phyloP scores from a whole-genome alignment of 2,888 invertebrate genomes.

The Osedax fenrisi region DNA sequence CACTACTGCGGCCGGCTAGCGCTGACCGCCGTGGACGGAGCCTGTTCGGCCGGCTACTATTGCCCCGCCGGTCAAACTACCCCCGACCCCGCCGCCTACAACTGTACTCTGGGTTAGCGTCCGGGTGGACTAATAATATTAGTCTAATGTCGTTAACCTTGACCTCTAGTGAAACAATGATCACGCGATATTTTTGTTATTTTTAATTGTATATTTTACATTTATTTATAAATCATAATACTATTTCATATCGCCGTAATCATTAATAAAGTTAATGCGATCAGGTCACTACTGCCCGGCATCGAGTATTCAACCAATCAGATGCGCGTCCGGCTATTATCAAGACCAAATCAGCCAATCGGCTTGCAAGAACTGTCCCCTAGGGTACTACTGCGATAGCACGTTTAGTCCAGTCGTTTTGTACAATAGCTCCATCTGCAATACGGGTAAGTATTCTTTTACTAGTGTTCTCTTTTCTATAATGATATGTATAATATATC shows the following conservation, averaged over 20 bases:
- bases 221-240: not conserved
- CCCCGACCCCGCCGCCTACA: constrained; percentile 39
- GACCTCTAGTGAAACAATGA: too few species aligned
- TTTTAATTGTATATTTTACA: too few species aligned
- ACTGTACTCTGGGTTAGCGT: constrained; percentile 42
- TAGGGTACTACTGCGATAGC: constrained; percentile 45
- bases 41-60: constrained; percentile 43
- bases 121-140: too few species aligned
- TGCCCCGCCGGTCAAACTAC: constrained; percentile 44
- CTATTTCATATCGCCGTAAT: not conserved
- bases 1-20: constrained; percentile 42
- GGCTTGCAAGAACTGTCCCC: constrained; percentile 44
- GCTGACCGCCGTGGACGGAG: constrained; percentile 39
- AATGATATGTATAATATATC: too few species aligned
- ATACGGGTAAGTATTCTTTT: constrained; percentile 35
- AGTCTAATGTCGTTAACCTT: too few species aligned
- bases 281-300: constrained; percentile 43
- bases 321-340: constrained; percentile 39
- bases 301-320: constrained; percentile 38
- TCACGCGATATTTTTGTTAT: too few species aligned
- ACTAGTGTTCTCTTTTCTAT: too few species aligned
- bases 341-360: constrained; percentile 42
- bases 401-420: constrained; percentile 42
- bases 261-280: not conserved
- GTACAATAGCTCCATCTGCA: constrained; percentile 42